phyloP scores from a whole-genome alignment of 2,888 invertebrate genomes.

The Campoplex capitator region DNA sequence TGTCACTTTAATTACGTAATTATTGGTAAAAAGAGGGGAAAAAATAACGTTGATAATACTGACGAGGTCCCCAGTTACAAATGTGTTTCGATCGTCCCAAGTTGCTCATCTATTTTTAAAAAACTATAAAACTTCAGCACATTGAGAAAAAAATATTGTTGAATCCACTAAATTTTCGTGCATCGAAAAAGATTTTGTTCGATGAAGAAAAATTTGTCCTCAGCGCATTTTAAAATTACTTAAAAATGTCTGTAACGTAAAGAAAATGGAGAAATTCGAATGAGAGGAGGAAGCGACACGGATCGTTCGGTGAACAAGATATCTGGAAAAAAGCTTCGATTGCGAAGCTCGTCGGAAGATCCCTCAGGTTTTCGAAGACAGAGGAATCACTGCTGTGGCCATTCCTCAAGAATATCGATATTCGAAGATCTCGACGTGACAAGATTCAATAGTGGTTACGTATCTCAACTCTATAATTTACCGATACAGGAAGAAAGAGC shows the following conservation, averaged over 20 bases:
- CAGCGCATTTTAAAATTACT: not conserved
- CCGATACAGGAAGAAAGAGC: slow-evolving; percentile 42
- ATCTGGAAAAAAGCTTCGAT: not conserved
- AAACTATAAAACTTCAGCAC: not conserved
- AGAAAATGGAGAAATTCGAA: slow-evolving; percentile 33
- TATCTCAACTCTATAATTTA: slow-evolving; percentile 23
- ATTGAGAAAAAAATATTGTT: no score
- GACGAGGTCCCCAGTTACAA: no score
- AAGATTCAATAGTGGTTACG: slow-evolving; percentile 20
- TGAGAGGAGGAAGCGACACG: slow-evolving; percentile 55
- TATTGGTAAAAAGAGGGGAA: no score
- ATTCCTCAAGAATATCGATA: slow-evolving; percentile 15
- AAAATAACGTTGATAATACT: no score
- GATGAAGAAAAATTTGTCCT: no score
- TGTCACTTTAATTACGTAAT: no score
- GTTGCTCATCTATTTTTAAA: not conserved
- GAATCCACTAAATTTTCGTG: no score
- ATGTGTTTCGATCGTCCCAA: not conserved
- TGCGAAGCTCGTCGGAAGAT: slow-evolving; percentile 38
- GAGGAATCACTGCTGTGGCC: not conserved
- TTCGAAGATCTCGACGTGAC: not conserved
- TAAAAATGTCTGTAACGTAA: not conserved
- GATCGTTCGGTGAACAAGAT: slow-evolving; percentile 1
- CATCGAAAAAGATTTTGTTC: no score
- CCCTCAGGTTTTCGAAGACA: slow-evolving; percentile 18